phyloP scores from a whole-genome alignment of 2,797 vertebrate species.

The Yasuhikotakia modesta region DNA sequence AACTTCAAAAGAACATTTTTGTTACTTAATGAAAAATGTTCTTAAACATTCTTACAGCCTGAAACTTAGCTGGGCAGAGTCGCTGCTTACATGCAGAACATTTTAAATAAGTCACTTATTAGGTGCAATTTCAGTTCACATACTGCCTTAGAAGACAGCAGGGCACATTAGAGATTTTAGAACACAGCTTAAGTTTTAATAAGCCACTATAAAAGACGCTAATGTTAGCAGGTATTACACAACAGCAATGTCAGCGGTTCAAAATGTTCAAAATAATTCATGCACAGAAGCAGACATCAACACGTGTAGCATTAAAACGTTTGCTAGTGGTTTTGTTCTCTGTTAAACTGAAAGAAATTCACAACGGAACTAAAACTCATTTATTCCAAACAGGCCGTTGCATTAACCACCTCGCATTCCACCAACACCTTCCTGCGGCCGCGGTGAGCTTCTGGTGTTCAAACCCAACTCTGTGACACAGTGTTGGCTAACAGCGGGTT shows the following conservation, averaged over 20 bases:
- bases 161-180: not conserved
- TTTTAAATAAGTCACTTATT: not conserved
- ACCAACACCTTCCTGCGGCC: slow-evolving; percentile 4
- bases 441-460: not conserved
- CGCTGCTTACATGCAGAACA: not conserved
- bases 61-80: no score
- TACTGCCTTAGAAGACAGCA: not conserved
- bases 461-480: slow-evolving; percentile 5
- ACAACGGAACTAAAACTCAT: slow-evolving; percentile 2
- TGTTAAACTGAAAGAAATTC: not conserved
- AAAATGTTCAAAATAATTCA: not conserved
- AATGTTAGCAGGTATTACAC: not conserved
- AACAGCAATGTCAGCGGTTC: not conserved
- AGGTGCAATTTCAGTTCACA: no score
- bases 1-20: no score
- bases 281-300: not conserved
- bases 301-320: slow-evolving; percentile 27
- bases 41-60: no score
- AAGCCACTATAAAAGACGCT: not conserved
- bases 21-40: no score
- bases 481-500: not conserved
- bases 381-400: slow-evolving; percentile 19
- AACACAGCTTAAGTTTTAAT: not conserved
- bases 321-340: slow-evolving; percentile 16
- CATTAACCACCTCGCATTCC: slow-evolving; percentile 15